These are phyloP conservation scores for Diaphora mendica DNA, from an alignment of 2,888 invertebrate genomes.

Conservation along the genomic window DNA sequence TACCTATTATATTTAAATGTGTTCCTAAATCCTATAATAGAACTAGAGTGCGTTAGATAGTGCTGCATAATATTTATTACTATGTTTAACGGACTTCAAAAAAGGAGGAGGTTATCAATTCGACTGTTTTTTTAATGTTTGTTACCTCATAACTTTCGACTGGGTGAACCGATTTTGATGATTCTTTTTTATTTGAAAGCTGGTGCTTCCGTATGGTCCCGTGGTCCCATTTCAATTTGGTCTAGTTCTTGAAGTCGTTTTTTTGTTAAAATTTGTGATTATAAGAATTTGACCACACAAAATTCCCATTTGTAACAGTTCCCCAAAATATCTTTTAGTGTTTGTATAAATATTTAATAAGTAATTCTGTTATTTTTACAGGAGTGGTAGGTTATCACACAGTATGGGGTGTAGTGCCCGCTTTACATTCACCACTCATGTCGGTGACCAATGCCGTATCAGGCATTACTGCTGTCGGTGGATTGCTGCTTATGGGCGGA, in stretches of 20 bases:
- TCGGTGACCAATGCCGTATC: conserved; percentile 97
- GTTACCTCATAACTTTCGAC: no score
- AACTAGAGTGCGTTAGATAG: no score
- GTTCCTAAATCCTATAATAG: no score
- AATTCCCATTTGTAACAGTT: neutral
- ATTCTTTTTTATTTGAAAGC: no score
- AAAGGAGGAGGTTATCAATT: no score
- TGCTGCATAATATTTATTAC: neutral
- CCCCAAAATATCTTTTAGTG: neutral
- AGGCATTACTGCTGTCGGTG: conserved; percentile 96
- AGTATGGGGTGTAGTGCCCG: conserved; percentile 96
- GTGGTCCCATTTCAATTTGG: no score
- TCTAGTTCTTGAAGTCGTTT: no score
- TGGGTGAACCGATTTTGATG: no score
- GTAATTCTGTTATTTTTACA: conserved; percentile 65
- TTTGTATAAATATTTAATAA: neutral
- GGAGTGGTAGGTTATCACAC: conserved; percentile 95
- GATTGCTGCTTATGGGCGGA: conserved; percentile 94
- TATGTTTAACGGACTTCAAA: no score
- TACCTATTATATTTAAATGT: neutral
- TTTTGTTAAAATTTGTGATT: no score
- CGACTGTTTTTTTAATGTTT: no score
- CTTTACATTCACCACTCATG: conserved; percentile 96
- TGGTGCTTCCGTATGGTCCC: no score
- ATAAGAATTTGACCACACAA: neutral